These are phyloP conservation scores for Micromussa lordhowensis DNA, from an alignment of 92 coral and sea anemone genomes.

Conservation along the genomic window DNA sequence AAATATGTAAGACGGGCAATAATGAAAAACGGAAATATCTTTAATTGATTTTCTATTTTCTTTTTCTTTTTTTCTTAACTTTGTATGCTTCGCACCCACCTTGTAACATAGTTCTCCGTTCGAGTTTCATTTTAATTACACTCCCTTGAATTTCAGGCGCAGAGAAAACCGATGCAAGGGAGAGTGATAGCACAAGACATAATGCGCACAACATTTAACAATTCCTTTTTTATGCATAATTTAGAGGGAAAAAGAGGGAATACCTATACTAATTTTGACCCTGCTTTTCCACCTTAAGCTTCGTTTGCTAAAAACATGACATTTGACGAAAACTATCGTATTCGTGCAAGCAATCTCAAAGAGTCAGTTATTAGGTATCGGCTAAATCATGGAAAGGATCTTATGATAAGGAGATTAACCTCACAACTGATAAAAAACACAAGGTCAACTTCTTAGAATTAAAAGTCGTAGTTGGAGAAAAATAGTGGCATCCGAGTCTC, in stretches of 20 bases:
- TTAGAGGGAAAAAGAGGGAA: not conserved
- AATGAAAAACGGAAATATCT: not conserved
- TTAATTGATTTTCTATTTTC: not conserved
- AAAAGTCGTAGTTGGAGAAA: not conserved
- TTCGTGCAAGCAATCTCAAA: not conserved
- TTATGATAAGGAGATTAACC: not conserved
- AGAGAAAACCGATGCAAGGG: not conserved
- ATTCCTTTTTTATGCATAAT: not conserved
- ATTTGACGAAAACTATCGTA: not conserved
- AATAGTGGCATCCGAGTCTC: not conserved
- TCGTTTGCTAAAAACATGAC: not conserved
- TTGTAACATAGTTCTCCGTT: not conserved
- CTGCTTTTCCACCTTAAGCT: not conserved
- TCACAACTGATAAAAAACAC: not conserved
- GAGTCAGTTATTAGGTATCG: not conserved
- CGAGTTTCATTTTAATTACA: not conserved
- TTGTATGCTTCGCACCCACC: not conserved
- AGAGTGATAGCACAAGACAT: not conserved
- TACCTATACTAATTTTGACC: not conserved
- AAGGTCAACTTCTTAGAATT: no score
- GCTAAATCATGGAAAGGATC: not conserved
- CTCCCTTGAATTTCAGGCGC: not conserved
- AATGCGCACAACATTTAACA: no score
- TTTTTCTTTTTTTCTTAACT: not conserved
- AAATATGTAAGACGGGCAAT: not conserved